Evolutionary conservation across 2,888 invertebrate genomes (phyloP).

Genomic region (Orthosia incerta): DNA sequence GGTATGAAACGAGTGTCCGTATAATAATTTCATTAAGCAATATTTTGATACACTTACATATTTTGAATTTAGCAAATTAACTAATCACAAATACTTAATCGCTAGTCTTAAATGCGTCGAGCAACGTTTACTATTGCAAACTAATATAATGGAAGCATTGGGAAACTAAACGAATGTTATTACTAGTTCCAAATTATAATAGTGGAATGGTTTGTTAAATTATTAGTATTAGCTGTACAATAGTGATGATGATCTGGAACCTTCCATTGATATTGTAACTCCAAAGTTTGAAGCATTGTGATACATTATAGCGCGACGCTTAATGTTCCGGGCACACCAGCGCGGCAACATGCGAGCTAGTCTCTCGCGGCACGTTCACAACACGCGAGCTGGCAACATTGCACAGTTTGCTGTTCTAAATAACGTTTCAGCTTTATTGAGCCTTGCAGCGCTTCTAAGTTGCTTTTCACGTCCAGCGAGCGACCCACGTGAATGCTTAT

Average conservation of each 20-base stretch:
- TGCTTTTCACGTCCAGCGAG: conserved; percentile 1
- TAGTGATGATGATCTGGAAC: conserved; percentile 51
- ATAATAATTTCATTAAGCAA: conserved; percentile 62
- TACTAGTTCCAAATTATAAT: conserved; percentile 27
- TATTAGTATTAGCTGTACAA: conserved; percentile 53
- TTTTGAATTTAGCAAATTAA: conserved; percentile 54
- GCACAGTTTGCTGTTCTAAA: conserved; percentile 9
- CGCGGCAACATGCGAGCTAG: not conserved
- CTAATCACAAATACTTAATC: conserved; percentile 39
- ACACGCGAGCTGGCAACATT: conserved; percentile 4
- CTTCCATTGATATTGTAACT: conserved; percentile 54
- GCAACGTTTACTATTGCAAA: conserved; percentile 39
- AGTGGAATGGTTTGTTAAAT: conserved; percentile 48
- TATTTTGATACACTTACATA: conserved; percentile 59
- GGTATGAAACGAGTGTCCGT: conserved; percentile 46
- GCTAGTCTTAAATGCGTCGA: conserved; percentile 45
- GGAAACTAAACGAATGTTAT: conserved; percentile 34
- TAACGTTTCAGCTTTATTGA: conserved; percentile 31
- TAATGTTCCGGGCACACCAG: conserved; percentile 29
- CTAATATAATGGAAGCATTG: conserved; percentile 24
- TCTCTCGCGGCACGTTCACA: not conserved
- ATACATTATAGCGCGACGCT: conserved; percentile 37
- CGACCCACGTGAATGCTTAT: not conserved
- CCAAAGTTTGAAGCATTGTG: conserved; percentile 54
- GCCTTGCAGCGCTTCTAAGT: conserved; percentile 11